Percentiles rank a stretch among this genome's conserved stretches.
These are phyloP conservation scores for Lottia scabra DNA, from an alignment of 2,888 invertebrate genomes.

Conservation along the genomic window DNA sequence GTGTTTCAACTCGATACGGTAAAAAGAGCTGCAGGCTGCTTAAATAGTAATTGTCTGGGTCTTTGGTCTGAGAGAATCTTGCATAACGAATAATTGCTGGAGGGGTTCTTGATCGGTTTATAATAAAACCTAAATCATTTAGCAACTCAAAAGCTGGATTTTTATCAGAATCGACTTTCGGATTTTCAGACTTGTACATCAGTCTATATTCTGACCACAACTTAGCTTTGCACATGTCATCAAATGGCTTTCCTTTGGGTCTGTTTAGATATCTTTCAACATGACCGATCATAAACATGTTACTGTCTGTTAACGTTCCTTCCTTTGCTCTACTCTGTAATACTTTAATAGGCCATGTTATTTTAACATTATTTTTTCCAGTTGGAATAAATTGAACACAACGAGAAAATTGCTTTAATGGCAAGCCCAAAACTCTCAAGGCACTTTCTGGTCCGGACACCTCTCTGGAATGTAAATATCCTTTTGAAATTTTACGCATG, in stretches of 20 bases:
- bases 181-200: neutral
- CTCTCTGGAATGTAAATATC: constrained; percentile 28
- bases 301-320: neutral
- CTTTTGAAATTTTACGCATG: no score
- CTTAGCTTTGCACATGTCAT: constrained; percentile 5
- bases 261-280: constrained; percentile 8
- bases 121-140: no score
- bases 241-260: neutral
- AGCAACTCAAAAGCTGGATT: no score
- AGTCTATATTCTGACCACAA: constrained; percentile 20
- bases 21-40: constrained; percentile 9
- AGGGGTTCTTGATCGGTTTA: no score
- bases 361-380: constrained; percentile 13
- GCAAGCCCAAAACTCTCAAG: constrained; percentile 23
- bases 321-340: neutral
- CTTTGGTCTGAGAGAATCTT: no score
- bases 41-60: no score
- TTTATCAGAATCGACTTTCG: no score
- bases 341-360: neutral
- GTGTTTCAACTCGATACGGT: neutral
- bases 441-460: constrained; percentile 28
- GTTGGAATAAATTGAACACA: no score
- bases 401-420: constrained; percentile 23
- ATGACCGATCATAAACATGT: constrained; percentile 11
- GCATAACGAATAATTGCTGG: no score